These are phyloP conservation scores for Heterotilapia buettikoferi DNA, from an alignment of 2,113 vertebrate genomes.

Conservation along the genomic window DNA sequence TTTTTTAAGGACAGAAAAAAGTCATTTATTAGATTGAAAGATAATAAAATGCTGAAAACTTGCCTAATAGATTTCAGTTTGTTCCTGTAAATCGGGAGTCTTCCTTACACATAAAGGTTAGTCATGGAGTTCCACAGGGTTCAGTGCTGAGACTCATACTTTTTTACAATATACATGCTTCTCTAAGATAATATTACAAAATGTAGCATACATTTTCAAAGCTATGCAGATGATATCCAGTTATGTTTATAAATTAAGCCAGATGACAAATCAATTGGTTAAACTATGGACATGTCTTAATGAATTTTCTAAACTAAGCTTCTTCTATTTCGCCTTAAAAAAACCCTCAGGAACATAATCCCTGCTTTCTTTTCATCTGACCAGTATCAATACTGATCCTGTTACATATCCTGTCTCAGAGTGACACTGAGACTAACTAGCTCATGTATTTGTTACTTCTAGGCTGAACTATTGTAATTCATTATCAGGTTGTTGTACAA, in stretches of 20 bases:
- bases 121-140: neutral
- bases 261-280: neutral
- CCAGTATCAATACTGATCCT: neutral
- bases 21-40: neutral
- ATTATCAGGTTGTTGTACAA: neutral
- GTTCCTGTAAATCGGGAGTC: neutral
- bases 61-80: neutral
- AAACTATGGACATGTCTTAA: neutral
- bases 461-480: neutral
- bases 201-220: neutral
- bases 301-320: neutral
- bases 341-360: fast-evolving
- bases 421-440: neutral
- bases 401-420: neutral
- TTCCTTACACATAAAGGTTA: neutral
- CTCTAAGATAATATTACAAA: neutral
- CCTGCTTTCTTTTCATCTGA: neutral
- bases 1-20: neutral
- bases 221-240: neutral
- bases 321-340: neutral
- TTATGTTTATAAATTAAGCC: neutral
- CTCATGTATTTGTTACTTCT: neutral
- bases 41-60: neutral
- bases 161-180: neutral
- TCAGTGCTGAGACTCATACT: neutral